These are phyloP conservation scores for Vireo griseus DNA, from an alignment of 2,797 vertebrate species.

Conservation along the genomic window DNA sequence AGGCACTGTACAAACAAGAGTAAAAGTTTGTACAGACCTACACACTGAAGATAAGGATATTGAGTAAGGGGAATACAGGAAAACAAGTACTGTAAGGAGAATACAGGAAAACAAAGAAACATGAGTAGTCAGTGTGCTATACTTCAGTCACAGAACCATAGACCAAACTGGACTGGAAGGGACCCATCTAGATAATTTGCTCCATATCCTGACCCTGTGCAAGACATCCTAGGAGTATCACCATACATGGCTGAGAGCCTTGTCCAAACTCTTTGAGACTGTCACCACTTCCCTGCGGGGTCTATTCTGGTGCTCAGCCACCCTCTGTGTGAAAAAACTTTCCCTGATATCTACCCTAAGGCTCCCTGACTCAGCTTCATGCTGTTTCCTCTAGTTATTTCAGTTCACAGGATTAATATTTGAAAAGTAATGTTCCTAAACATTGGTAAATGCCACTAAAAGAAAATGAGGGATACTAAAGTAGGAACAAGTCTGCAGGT, in stretches of 20 bases:
- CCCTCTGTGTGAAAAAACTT: not conserved
- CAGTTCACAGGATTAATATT: not conserved
- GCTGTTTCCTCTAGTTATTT: accelerated
- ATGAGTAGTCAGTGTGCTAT: not conserved
- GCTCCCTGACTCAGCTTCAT: not conserved
- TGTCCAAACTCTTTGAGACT: not conserved
- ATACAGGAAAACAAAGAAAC: not conserved
- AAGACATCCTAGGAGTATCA: not conserved
- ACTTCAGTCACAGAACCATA: not conserved
- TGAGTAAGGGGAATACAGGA: not conserved
- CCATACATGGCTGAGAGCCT: not conserved
- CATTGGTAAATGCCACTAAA: not conserved
- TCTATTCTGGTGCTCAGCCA: not conserved
- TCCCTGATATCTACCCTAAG: not conserved
- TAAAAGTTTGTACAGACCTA: not conserved
- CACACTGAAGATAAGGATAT: not conserved
- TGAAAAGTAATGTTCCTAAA: not conserved
- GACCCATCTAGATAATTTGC: not conserved
- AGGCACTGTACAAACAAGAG: not conserved
- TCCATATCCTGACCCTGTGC: not conserved
- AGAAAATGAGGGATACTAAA: not conserved
- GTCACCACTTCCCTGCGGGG: not conserved
- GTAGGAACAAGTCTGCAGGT: not conserved
- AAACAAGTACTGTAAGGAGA: not conserved
- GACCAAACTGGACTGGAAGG: not conserved